Evolutionary conservation across 2,113 vertebrate genomes (phyloP).

Genomic region (Vanacampus margaritifer): DNA sequence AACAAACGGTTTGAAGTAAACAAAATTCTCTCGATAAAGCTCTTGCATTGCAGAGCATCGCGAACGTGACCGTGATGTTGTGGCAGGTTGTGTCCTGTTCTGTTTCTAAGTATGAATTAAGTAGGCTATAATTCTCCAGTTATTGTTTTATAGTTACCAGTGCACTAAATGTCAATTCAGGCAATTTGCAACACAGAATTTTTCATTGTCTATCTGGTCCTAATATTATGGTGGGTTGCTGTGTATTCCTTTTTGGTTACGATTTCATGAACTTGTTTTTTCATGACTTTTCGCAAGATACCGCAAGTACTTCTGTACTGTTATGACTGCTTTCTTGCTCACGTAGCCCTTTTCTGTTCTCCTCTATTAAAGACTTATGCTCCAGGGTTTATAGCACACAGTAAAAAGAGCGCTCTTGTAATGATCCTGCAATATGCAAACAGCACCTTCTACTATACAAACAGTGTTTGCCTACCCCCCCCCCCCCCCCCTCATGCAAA

Average conservation of each 20-base stretch:
- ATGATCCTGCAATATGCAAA: conserved; percentile 51
- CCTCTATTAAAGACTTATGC: conserved; percentile 29
- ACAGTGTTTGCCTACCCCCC: not conserved
- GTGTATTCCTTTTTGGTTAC: not conserved
- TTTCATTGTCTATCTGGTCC: not conserved
- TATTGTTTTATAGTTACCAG: no score
- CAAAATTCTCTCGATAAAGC: no score
- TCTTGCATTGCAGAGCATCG: no score
- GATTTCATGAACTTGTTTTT: not conserved
- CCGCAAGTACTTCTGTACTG: not conserved
- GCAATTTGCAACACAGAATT: no score
- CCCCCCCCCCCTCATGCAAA: not conserved
- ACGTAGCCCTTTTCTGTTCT: conserved; percentile 11
- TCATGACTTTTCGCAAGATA: not conserved
- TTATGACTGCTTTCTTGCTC: conserved; percentile 22
- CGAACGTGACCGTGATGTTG: no score
- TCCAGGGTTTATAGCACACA: conserved; percentile 19
- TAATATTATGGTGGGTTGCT: not conserved
- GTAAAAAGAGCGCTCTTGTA: conserved; percentile 34
- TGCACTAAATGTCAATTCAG: no score
- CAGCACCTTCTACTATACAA: conserved; percentile 35
- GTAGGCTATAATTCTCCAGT: no score
- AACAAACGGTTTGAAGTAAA: no score
- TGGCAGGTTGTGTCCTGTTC: no score
- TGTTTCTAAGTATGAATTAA: no score